Evolutionary conservation across 2,113 vertebrate genomes (phyloP), one percentile per base, ranked within the genome.

Genomic region (Onychostruthus taczanowskii): DNA sequence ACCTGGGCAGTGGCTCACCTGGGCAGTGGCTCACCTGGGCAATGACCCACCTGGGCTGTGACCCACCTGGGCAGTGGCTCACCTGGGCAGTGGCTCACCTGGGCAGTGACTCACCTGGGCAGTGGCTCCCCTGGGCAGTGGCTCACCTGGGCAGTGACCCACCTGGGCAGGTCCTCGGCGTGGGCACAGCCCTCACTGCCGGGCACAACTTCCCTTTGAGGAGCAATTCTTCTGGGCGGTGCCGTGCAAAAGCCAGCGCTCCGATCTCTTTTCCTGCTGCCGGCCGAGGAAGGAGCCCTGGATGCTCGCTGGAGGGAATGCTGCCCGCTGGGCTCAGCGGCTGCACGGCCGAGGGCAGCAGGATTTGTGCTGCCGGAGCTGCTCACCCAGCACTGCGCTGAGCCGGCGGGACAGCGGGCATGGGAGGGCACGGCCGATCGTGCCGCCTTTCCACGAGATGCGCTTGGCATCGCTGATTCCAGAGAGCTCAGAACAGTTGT

Each of bases 391-490:
- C 87, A 7, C 27, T 62, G 16, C 17, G 90, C 80, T 33, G 1
- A 62, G 66, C 88, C 13, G 1, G 37, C 0, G 5, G 5, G 31
- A 31, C 61, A 6, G 75, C 81, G 11, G 41, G 18, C 11, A 23
- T 0, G 7, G 41, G 72, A 5, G 56, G 49, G 6, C 10, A 0
- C 0, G 35, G 47, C 47, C 37, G 11, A 21, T 5, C 3, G 1
- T 15, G n/a, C 43, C 0, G 0, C 6, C 46, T 2, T 18, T 20
- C 46, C 4, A 1, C 0, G 5, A 4, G 61, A 2, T 20, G 61
- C 3, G 37, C 37, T 28, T 1, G 1, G 55, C 39, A 1, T 7
- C 0, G 3, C 61, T 15, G 5, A 0, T 27, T 16, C 49, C 6
- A 11, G 12, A 22, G 84, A 37, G 62, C 62, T 37, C 62, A 5